Evolutionary conservation across 2,888 invertebrate species (phyloP), one percentile per base, ranked within the genome.

Genomic region (Hyposoter dolosus): DNA sequence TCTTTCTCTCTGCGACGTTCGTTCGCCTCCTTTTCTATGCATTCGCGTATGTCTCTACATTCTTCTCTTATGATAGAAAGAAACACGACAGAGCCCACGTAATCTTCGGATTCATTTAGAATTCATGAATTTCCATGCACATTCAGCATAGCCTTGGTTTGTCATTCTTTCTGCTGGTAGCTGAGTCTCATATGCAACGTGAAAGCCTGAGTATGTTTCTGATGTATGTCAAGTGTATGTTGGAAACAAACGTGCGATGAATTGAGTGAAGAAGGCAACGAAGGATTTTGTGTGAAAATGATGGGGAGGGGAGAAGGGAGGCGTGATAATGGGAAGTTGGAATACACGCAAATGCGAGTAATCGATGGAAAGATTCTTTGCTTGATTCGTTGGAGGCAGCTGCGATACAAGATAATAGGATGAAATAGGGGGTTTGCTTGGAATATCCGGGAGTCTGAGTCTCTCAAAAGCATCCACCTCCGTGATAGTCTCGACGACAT

Each of bases 41-140:
- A 0, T 60, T 60, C 0, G 28, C 60, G 53, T 19, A 19, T 28
- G 1, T 53, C n/a, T 76, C 2, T 47, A n/a, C 15, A 6, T 66
- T 76, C 71, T 43, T 50, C n/a, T 50, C 28, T 12, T 65, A 83
- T 76, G 83, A 85, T 78, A 89, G 88, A 86, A 90, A 91, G 88
- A 88, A 89, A 85, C 85, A 87, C 86, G 89, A 86, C 87, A 88
- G 88, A 89, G 89, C 91, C 89, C 90, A 91, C 90, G 89, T 89
- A 90, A 91, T 90, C 89, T 91, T 89, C 89, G 87, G 82, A 82
- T 89, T 91, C 91, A 91, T 91, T 91, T 90, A 90, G 85, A 89
- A 91, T 91, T 91, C 91, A 91, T 91, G 90, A 91, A 91, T 85
- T 85, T 83, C 50, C 71, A 43, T 69, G 45, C 76, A 82, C 56